Conservation (phyloP, 2,113 vertebrate genomes). For the Carettochelys insculpta region DNA sequence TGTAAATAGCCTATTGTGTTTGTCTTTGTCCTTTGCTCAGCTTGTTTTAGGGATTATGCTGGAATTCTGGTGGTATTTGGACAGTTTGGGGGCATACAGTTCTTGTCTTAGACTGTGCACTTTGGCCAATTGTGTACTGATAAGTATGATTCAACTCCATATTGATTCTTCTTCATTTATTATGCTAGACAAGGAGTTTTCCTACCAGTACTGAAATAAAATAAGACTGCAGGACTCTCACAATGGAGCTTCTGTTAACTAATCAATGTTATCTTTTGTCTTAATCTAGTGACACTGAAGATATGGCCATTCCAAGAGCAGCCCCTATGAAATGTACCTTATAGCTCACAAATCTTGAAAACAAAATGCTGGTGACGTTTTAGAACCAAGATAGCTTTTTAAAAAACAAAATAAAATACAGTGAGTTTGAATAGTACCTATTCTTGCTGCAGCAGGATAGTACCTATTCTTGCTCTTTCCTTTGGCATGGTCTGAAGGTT, state of each 20-base stretch:
- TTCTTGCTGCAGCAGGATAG: neutral
- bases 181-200: neutral
- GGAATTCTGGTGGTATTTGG: neutral
- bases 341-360: neutral
- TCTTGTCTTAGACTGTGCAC: neutral
- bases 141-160: neutral
- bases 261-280: neutral
- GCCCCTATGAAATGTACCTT: neutral
- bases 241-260: neutral
- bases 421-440: neutral
- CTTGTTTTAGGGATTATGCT: neutral
- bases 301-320: neutral
- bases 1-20: neutral
- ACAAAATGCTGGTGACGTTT: neutral
- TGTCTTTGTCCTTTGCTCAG: neutral
- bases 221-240: neutral
- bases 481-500: neutral
- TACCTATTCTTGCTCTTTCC: neutral
- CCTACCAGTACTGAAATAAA: neutral
- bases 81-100: rapidly evolving
- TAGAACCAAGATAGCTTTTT: neutral
- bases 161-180: neutral
- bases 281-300: neutral
- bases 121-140: neutral
- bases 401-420: neutral